These are phyloP conservation scores for Candoia aspera DNA, from an alignment of 2,113 vertebrate species.

Conservation along the genomic window DNA sequence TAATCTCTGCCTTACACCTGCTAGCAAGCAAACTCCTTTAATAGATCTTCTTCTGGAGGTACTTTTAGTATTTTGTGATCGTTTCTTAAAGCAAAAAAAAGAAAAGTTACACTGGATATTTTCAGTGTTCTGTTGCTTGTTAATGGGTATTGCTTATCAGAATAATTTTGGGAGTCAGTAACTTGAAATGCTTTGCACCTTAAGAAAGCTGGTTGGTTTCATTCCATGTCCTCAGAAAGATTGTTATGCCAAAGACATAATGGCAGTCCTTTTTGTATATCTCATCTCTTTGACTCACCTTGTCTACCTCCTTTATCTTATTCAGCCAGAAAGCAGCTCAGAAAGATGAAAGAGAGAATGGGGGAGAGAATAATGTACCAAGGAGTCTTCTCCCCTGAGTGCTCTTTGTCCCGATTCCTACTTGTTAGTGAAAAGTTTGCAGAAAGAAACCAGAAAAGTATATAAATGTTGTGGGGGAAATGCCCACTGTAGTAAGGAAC, in stretches of 20 bases:
- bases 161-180: background rate
- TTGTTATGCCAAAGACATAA: background rate
- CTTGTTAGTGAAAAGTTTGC: background rate
- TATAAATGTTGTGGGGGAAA: background rate
- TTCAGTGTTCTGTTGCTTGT: background rate
- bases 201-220: background rate
- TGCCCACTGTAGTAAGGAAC: background rate
- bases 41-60: slow-evolving; percentile 96
- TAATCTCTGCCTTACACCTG: slow-evolving; percentile 93
- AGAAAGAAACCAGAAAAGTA: background rate
- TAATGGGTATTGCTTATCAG: background rate
- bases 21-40: slow-evolving; percentile 95
- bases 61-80: slow-evolving; percentile 27
- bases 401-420: background rate
- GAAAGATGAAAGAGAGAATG: too few relatives aligned
- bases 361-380: background rate
- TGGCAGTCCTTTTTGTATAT: background rate
- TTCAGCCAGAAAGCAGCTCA: background rate
- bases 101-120: background rate
- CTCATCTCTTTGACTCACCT: background rate
- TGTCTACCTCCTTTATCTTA: background rate
- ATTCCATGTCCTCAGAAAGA: background rate
- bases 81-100: background rate
- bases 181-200: background rate
- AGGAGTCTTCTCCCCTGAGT: too few relatives aligned